Base-by-base conservation (phyloP, 2,113 vertebrate species). In the Festucalex cinctus region DNA sequence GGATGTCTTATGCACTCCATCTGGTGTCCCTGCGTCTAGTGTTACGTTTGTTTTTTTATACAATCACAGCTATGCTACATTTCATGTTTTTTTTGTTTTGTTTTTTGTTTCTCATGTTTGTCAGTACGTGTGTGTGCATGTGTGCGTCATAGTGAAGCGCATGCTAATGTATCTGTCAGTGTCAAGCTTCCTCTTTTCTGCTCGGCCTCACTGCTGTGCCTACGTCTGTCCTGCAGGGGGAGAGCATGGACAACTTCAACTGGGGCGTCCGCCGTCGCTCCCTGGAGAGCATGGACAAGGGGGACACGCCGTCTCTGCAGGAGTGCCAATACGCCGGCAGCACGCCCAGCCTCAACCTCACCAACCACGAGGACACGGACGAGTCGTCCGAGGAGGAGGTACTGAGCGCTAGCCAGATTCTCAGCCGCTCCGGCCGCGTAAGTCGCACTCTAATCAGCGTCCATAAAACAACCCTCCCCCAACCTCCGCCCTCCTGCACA, bases 241-340 rank as follows among this genome's bases (percentile, higher is more conserved):
- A 99, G 89, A 98, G 96, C 78, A 95, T 99, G 95, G 97, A 99
- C 89, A 99, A 98, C 85, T 99, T 99, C 85, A 99, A 99, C 90
- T 99, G 97, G 97, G 97, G 97, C 0, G 97, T 99, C 71, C 95
- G 97, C 3, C 92, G 97, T 13, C 96, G 97, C 63, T 99, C 97
- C 0, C 90, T 99, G 71, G 97, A 99, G 85, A 99, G 97, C 73
- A 96, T 97, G 83, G 97, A 99, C 92, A 99, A 99, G 85, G 97
- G 95, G 60, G 97, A 98, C 91, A 98, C 94, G 0, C 96, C 97
- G 0, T 97, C 97, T 46, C 90, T 99, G 65, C 97, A 98, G 85
- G 97, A 98, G 74, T 98, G 93, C 85, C 95, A 94, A 78, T 97
- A 94, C 76, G 88, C 94, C 0, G 95, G 97, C 73, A 98, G 96